Evolutionary conservation across 2,888 invertebrate genomes (phyloP).

Genomic region (Stratiomys singularior): DNA sequence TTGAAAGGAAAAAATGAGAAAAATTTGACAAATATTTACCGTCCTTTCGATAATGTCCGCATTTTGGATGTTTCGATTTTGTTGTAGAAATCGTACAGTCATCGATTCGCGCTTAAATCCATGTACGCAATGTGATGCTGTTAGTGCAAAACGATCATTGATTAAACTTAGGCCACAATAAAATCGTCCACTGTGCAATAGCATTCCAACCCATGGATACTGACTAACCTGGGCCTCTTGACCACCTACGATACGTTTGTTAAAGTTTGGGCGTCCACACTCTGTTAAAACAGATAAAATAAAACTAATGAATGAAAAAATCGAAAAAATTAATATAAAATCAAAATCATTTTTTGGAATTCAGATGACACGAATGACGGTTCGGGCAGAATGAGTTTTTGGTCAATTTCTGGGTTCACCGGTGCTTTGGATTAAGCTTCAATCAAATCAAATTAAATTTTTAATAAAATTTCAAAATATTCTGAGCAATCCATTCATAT

Average conservation of each 20-base stretch:
- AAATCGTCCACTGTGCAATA: conserved; percentile 70
- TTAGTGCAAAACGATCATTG: conserved; percentile 77
- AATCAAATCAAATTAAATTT: neutral
- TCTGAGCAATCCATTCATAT: too few relatives aligned
- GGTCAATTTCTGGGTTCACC: neutral
- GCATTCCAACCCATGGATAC: conserved; percentile 78
- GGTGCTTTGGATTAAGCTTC: neutral
- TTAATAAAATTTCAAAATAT: neutral
- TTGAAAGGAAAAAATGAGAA: too few relatives aligned
- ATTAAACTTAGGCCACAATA: conserved; percentile 82
- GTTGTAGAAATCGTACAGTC: conserved; percentile 76
- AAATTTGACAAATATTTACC: conserved; percentile 51
- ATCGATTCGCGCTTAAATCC: conserved; percentile 73
- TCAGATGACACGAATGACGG: too few relatives aligned
- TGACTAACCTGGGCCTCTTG: conserved; percentile 78
- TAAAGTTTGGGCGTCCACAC: conserved; percentile 77
- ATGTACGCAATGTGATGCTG: conserved; percentile 82
- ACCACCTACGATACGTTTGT: conserved; percentile 81
- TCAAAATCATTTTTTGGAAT: too few relatives aligned
- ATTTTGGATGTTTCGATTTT: conserved; percentile 71
- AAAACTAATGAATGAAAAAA: neutral
- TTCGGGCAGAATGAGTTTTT: too few relatives aligned
- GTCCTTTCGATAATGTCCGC: conserved; percentile 61
- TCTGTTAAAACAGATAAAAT: conserved; percentile 64
- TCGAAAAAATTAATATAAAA: too few relatives aligned